Base-by-base conservation (phyloP, 2,113 vertebrate species). In the Calypte anna region DNA sequence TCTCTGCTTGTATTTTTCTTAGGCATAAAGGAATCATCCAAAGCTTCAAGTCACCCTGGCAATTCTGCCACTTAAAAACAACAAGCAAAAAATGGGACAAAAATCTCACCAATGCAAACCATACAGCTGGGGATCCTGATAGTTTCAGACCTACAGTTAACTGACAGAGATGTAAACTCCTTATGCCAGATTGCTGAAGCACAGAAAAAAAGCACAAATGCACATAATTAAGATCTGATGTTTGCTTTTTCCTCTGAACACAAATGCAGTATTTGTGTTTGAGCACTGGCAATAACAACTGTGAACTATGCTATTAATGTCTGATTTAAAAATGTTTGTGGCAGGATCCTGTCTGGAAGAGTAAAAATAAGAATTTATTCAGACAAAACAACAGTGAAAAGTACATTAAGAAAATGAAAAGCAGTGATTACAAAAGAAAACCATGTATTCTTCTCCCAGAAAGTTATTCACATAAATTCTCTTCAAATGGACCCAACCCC, bases 151-250 rank as follows among this genome's bases (percentile, higher is more conserved):
- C 91, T 94, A 90, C 93, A 95, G 96, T 93, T 95, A 97, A 95
- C 95, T 78, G 86, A 97, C 91, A 97, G 74, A 91, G 95, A 97
- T 76, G 78, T 74, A 97, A 97, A 96, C 83, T 96, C 96, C 95
- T 97, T 96, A 94, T 84, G 93, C 97, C 96, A 97, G 96, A 97
- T 95, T 97, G 94, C 93, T 97, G 95, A 96, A 94, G 92, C 90
- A 91, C 81, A 80, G 86, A 91, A 75, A 79, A 79, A 95, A 92
- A 96, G 92, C 87, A 94, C 86, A 98, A 97, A 97, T 58, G 91
- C 93, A 97, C 91, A 94, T 97, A 97, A 98, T 97, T 97, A 97
- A 97, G 91, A 97, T 96, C 97, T 95, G 97, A 97, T 97, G 97
- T 97, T 97, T 96, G 96, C 96, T 96, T 97, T 97, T 96, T 91